Conservation (phyloP, 2,797 vertebrate species). For the Ficedula albicollis region DNA sequence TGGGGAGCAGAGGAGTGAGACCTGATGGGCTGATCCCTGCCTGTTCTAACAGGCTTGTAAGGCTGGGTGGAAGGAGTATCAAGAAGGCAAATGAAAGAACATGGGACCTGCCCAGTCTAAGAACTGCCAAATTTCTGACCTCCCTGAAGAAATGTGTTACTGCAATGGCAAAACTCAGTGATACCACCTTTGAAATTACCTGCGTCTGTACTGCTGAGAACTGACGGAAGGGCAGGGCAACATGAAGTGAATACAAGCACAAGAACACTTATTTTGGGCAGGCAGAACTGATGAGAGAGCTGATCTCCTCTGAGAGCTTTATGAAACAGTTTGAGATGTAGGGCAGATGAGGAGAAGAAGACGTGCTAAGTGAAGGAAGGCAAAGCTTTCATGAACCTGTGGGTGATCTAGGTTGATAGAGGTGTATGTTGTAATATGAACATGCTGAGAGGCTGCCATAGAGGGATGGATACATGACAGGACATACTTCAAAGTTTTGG, state of each 20-base stretch:
- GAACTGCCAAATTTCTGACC: slow-evolving; percentile 36
- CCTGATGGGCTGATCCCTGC: neutral
- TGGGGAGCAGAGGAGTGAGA: neutral
- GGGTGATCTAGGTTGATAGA: slow-evolving; percentile 28
- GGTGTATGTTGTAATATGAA: neutral
- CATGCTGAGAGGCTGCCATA: neutral
- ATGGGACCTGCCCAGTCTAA: neutral
- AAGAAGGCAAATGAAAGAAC: neutral
- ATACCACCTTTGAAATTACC: neutral
- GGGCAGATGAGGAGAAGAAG: slow-evolving; percentile 30
- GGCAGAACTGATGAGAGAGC: neutral
- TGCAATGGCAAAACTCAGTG: neutral
- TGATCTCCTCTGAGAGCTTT: neutral
- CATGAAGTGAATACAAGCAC: neutral
- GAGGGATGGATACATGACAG: slow-evolving; percentile 7
- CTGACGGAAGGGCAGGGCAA: neutral
- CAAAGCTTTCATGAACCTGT: slow-evolving; percentile 1
- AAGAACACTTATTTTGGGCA: neutral
- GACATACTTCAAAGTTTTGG: slow-evolving; percentile 44
- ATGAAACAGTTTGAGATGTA: slow-evolving; percentile 18
- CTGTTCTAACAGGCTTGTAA: neutral
- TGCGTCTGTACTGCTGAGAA: neutral
- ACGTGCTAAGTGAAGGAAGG: neutral
- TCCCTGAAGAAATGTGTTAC: slow-evolving; percentile 10
- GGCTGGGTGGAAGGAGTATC: neutral